Conservation (phyloP, 1,140 invertebrate species). For the Drosophila orena region DNA sequence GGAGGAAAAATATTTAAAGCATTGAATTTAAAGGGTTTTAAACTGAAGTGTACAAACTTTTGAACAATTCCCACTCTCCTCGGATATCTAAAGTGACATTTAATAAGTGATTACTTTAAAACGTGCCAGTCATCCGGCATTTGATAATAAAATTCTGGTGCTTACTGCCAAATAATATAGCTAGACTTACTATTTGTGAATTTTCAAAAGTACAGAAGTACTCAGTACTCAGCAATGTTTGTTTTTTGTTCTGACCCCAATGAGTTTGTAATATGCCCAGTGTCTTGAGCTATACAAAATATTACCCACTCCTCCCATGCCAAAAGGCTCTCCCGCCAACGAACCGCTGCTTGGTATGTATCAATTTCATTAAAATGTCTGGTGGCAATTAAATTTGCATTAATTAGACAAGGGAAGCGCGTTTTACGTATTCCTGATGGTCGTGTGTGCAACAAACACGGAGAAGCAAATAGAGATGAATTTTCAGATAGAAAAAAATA, state of each 20-base stretch:
- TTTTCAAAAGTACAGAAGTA: background rate
- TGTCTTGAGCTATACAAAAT: slow-evolving; percentile 4
- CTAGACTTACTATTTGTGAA: background rate
- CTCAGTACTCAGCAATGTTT: background rate
- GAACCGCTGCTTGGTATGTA: slow-evolving; percentile 19
- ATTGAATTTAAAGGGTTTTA: slow-evolving; percentile 39
- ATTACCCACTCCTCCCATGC: background rate
- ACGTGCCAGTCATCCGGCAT: background rate
- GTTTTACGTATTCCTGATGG: slow-evolving; percentile 26
- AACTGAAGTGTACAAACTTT: background rate
- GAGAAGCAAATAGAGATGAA: slow-evolving; percentile 14
- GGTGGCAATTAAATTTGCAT: slow-evolving; percentile 76
- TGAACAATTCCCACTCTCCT: background rate
- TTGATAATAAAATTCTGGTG: background rate
- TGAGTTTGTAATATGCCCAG: slow-evolving; percentile 11
- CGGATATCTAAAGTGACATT: slow-evolving; percentile 5
- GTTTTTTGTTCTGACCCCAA: slow-evolving; percentile 1
- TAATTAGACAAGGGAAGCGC: slow-evolving; percentile 63
- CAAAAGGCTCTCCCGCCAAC: background rate
- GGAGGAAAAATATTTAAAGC: slow-evolving; percentile 54
- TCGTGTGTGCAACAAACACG: slow-evolving; percentile 26
- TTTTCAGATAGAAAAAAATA: slow-evolving; percentile 22
- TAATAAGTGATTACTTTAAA: slow-evolving; percentile 21
- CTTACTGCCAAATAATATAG: background rate
- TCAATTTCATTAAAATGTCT: slow-evolving; percentile 66